Evolutionary conservation across 1,140 invertebrate genomes (phyloP).

Genomic region (Aporrectodea caliginosa): DNA sequence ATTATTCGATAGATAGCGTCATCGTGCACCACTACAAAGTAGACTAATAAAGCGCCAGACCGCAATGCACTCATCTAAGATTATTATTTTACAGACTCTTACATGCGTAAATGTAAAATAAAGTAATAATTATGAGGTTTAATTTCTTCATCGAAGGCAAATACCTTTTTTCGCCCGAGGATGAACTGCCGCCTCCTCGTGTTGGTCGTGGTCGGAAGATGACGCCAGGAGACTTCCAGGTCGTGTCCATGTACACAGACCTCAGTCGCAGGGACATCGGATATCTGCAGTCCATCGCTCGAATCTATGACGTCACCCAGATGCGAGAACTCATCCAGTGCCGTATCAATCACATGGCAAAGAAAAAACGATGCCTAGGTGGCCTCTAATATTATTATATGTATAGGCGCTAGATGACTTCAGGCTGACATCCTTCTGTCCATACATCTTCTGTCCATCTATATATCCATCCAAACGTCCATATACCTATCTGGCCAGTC

Average conservation of each 20-base stretch:
- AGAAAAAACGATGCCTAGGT: neutral
- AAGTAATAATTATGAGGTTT: no score
- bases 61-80: no score
- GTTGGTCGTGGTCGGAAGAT: neutral
- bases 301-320: neutral
- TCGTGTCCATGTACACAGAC: neutral
- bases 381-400: neutral
- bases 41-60: no score
- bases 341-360: neutral
- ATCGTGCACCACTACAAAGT: no score
- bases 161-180: neutral
- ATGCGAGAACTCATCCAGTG: neutral
- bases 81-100: no score
- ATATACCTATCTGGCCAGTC: no score
- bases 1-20: no score
- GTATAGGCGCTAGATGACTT: no score
- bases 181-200: neutral
- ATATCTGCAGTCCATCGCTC: neutral
- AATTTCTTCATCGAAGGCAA: neutral
- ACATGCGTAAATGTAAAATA: no score
- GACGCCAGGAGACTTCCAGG: neutral
- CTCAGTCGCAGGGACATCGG: neutral
- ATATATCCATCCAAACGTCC: neutral
- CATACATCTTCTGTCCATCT: neutral
- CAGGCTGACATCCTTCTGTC: no score